Conservation (phyloP, 2,888 invertebrate species). For the Atherix ibis region DNA sequence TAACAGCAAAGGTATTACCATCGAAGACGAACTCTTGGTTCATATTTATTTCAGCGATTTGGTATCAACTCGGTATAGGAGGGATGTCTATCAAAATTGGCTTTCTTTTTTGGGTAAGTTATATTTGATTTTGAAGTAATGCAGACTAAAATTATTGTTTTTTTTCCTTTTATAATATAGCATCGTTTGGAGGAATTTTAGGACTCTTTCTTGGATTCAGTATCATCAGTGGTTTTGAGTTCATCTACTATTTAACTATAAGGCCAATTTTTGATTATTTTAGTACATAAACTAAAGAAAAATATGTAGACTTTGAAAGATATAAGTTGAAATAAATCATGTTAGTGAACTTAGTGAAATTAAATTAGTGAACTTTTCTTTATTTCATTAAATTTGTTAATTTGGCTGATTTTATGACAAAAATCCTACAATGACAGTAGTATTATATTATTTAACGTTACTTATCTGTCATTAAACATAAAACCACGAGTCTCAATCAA, state of each 20-base stretch:
- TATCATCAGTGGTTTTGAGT: constrained; percentile 48
- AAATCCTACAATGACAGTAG: too few species aligned
- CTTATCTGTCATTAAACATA: too few species aligned
- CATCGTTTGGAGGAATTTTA: constrained; percentile 53
- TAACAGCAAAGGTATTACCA: constrained; percentile 30
- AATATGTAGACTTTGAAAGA: too few species aligned
- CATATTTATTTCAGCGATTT: constrained; percentile 51
- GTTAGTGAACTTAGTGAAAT: too few species aligned
- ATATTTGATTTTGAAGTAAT: neutral
- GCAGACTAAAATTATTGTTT: neutral
- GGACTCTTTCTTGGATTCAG: constrained; percentile 57
- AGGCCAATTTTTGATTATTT: constrained; percentile 35
- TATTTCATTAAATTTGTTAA: too few species aligned
- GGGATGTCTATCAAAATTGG: constrained; percentile 52
- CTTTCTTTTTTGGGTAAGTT: constrained; percentile 46
- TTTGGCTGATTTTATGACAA: too few species aligned
- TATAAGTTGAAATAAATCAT: too few species aligned
- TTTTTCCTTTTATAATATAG: constrained; percentile 30
- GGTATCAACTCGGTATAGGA: constrained; percentile 47
- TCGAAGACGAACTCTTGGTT: constrained; percentile 40
- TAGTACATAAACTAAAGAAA: too few species aligned
- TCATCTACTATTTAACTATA: constrained; percentile 44
- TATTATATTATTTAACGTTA: too few species aligned
- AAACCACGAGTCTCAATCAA: too few species aligned
- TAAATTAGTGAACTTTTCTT: too few species aligned